phyloP scores from a whole-genome alignment of 2,113 vertebrate genomes.

The Athene cunicularia region DNA sequence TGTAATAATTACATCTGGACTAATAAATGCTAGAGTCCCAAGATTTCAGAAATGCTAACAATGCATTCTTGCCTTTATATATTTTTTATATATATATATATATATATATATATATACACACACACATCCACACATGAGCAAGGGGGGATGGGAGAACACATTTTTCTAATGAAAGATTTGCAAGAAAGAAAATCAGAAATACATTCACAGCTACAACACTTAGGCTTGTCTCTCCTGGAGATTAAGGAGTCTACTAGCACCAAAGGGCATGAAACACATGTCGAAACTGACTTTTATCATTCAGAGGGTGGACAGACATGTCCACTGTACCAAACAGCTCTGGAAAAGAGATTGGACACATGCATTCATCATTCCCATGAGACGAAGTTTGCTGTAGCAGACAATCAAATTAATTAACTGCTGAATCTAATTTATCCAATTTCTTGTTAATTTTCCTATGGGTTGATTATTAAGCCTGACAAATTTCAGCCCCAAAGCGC shows the following conservation, averaged over 20 bases:
- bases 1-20: background rate
- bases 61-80: background rate
- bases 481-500: conserved; percentile 44
- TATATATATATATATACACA: background rate
- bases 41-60: background rate
- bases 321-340: background rate
- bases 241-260: background rate
- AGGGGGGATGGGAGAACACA: background rate
- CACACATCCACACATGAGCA: background rate
- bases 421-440: conserved; percentile 56
- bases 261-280: background rate
- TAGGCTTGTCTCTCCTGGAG: background rate
- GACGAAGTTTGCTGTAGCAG: background rate
- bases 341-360: background rate
- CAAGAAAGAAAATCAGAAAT: background rate
- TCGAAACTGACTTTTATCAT: background rate
- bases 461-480: conserved; percentile 47
- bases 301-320: background rate
- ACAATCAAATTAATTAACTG: conserved; percentile 65
- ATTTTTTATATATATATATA: too few relatives aligned
- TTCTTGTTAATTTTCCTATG: conserved; percentile 43
- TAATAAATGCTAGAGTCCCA: background rate
- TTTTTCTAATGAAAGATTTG: background rate
- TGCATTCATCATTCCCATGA: conserved; percentile 32
- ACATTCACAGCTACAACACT: background rate